A percentile compares a stretch with the other conserved stretches of the same genome.
Evolutionary conservation across 2,888 invertebrate species (phyloP).

Genomic region (Brachycybe producta): DNA sequence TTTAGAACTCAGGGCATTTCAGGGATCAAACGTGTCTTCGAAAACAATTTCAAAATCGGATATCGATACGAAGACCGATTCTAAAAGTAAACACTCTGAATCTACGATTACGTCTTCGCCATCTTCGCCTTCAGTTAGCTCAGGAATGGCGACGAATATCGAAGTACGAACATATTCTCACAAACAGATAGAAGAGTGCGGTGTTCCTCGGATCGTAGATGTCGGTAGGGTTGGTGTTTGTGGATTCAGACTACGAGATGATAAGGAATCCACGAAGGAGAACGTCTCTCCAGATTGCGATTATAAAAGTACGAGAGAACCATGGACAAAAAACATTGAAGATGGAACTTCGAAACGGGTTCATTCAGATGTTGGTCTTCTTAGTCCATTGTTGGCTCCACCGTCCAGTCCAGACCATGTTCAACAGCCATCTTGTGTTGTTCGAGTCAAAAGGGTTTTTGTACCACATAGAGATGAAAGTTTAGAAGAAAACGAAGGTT

Average conservation of each 20-base stretch:
- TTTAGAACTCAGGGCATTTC: background rate
- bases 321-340: too few species aligned
- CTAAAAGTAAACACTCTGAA: too few species aligned
- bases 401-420: constrained; percentile 4
- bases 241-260: background rate
- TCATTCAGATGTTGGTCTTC: background rate
- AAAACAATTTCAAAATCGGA: too few species aligned
- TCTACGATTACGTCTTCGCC: too few species aligned
- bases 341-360: background rate
- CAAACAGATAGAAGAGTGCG: background rate
- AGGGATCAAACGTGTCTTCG: background rate
- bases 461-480: constrained; percentile 6
- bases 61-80: too few species aligned
- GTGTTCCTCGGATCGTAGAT: background rate
- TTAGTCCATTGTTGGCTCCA: background rate
- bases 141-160: background rate
- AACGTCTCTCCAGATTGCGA: constrained; percentile 12
- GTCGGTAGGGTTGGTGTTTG: background rate
- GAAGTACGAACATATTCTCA: constrained; percentile 1
- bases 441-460: constrained; percentile 6
- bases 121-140: background rate
- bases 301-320: background rate
- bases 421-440: background rate
- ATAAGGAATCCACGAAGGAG: constrained; percentile 16
- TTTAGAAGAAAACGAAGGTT: constrained; percentile 6